These are phyloP conservation scores for Neocrepidodera transversa DNA, from an alignment of 2,888 invertebrate genomes.

Conservation along the genomic window DNA sequence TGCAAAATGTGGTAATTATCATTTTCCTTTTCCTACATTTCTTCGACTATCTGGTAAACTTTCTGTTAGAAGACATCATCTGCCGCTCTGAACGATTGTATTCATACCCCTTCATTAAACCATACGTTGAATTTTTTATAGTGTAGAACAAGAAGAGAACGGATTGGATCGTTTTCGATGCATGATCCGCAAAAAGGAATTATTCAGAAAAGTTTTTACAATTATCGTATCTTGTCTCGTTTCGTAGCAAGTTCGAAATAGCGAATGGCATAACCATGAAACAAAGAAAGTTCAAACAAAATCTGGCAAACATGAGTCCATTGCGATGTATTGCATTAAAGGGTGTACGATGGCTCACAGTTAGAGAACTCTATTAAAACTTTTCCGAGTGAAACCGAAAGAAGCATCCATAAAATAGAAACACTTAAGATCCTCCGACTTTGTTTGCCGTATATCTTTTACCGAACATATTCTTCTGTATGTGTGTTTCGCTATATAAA, in stretches of 20 bases:
- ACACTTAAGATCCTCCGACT: constrained; percentile 30
- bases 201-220: no score
- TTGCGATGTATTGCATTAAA: constrained; percentile 23
- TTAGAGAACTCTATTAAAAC: constrained; percentile 32
- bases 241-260: not conserved
- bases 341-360: constrained; percentile 23
- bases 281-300: constrained; percentile 24
- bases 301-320: constrained; percentile 22
- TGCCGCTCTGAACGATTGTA: no score
- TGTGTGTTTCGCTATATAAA: not conserved
- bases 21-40: no score
- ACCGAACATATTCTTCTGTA: constrained; percentile 9
- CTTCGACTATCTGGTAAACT: no score
- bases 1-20: no score
- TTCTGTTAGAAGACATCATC: no score
- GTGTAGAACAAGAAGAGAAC: no score
- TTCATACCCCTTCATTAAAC: no score
- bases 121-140: no score
- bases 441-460: constrained; percentile 27
- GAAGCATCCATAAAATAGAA: constrained; percentile 29
- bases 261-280: constrained; percentile 12
- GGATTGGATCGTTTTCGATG: no score
- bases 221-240: constrained; percentile 1
- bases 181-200: no score
- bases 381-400: constrained; percentile 29